Percentiles rank a stretch among this genome's conserved stretches.
Evolutionary conservation across 2,113 vertebrate species (phyloP).

Genomic region (Tachuris rubrigastra): DNA sequence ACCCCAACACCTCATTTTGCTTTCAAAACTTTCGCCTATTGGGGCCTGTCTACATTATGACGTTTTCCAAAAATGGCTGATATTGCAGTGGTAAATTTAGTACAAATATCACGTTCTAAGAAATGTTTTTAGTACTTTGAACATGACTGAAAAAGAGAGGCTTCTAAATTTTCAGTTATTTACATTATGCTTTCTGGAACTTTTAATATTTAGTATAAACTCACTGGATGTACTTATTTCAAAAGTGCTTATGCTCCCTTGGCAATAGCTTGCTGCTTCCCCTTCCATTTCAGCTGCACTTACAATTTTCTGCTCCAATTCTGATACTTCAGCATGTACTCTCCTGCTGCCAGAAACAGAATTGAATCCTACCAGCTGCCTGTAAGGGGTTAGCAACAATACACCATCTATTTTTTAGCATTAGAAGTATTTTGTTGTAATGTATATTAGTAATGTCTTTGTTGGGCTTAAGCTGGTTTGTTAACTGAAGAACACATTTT

Average conservation of each 20-base stretch:
- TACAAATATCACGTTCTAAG: not conserved
- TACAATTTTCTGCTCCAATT: constrained; percentile 67
- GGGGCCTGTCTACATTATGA: not conserved
- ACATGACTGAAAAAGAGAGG: not conserved
- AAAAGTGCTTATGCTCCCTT: constrained; percentile 45
- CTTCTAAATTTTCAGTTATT: constrained; percentile 4
- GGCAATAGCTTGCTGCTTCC: constrained; percentile 32
- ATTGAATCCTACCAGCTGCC: constrained; percentile 48
- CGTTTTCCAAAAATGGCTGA: not conserved
- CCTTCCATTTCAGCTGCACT: constrained; percentile 58
- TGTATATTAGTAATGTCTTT: not conserved
- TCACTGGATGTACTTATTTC: constrained; percentile 5
- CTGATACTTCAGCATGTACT: constrained; percentile 51
- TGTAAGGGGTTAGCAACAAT: constrained; percentile 12
- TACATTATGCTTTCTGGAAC: not conserved
- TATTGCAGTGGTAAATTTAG: not conserved
- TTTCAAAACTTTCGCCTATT: not conserved
- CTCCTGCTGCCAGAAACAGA: constrained; percentile 55
- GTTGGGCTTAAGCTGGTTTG: not conserved
- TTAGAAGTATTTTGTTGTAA: not conserved
- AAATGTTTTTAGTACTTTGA: not conserved
- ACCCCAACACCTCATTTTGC: not conserved
- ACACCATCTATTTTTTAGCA: not conserved
- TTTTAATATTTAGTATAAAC: constrained; percentile 28
- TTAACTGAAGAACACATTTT: not conserved